A percentile compares a stretch with the other conserved stretches of the same genome.
These are phyloP conservation scores for Cheilosia grossa DNA, from an alignment of 2,888 invertebrate species.

Conservation along the genomic window DNA sequence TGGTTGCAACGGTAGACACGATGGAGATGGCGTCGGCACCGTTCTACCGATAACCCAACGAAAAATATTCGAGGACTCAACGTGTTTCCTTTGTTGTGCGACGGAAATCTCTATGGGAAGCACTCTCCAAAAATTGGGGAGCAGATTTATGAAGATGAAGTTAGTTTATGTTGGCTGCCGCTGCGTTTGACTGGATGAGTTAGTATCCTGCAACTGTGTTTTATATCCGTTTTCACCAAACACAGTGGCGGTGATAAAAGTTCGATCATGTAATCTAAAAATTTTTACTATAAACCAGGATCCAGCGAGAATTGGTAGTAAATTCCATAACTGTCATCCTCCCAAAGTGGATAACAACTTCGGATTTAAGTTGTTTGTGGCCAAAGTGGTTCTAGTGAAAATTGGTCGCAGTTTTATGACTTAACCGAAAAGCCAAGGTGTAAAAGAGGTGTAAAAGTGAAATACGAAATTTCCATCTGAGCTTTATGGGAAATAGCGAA, in stretches of 20 bases:
- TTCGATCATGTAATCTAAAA: constrained; percentile 54
- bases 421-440: constrained; percentile 40
- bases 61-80: constrained; percentile 29
- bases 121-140: constrained; percentile 27
- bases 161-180: constrained; percentile 31
- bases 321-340: constrained; percentile 46
- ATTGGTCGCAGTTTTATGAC: constrained; percentile 61
- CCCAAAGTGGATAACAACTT: background rate
- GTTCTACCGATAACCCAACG: constrained; percentile 17
- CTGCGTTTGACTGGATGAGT: constrained; percentile 8
- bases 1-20: constrained; percentile 31
- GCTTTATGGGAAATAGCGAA: constrained; percentile 27
- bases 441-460: constrained; percentile 32
- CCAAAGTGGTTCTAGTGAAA: constrained; percentile 35
- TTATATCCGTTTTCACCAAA: background rate
- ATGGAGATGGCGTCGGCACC: constrained; percentile 17
- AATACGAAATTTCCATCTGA: background rate
- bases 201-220: constrained; percentile 16
- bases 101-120: background rate
- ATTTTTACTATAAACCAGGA: constrained; percentile 32
- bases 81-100: constrained; percentile 39
- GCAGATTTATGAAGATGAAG: constrained; percentile 47
- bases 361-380: constrained; percentile 32
- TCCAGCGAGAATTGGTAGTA: constrained; percentile 46
- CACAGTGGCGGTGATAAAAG: constrained; percentile 48